A percentile compares a stretch with the other conserved stretches of the same genome.
Conservation (phyloP, 2,113 vertebrate genomes). For the Hippopotamus amphibius region DNA sequence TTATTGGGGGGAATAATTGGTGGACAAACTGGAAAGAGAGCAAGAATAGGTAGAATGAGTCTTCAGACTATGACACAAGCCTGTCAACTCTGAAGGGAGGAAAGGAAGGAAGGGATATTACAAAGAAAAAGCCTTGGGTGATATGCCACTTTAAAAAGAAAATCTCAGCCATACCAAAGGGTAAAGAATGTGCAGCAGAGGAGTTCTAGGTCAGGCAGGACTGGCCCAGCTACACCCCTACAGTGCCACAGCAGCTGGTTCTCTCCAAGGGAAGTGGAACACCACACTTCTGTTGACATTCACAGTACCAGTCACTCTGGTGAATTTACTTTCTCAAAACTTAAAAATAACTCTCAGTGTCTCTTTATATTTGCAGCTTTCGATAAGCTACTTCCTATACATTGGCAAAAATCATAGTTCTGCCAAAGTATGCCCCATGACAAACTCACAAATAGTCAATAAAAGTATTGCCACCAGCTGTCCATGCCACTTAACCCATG, state of each 20-base stretch:
- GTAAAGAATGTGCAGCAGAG: neutral
- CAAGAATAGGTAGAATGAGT: neutral
- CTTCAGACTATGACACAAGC: neutral
- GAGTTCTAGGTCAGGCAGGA: neutral
- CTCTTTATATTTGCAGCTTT: neutral
- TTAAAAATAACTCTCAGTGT: neutral
- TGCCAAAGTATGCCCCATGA: neutral
- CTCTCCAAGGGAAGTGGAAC: neutral
- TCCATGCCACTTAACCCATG: neutral
- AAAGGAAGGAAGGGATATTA: neutral
- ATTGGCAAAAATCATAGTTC: neutral
- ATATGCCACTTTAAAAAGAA: neutral
- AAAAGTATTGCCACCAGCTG: neutral
- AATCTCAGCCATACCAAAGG: neutral
- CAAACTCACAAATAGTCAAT: neutral
- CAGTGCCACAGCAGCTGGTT: neutral
- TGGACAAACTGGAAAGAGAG: neutral
- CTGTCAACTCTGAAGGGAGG: neutral
- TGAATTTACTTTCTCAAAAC: neutral
- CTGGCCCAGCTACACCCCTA: neutral
- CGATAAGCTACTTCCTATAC: neutral
- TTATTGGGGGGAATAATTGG: neutral
- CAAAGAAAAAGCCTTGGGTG: neutral
- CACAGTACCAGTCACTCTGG: neutral
- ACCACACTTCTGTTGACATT: rapidly evolving